Percentiles rank a stretch among this genome's conserved stretches.
Conservation (phyloP, 2,113 vertebrate species). For the Okapia johnstoni region DNA sequence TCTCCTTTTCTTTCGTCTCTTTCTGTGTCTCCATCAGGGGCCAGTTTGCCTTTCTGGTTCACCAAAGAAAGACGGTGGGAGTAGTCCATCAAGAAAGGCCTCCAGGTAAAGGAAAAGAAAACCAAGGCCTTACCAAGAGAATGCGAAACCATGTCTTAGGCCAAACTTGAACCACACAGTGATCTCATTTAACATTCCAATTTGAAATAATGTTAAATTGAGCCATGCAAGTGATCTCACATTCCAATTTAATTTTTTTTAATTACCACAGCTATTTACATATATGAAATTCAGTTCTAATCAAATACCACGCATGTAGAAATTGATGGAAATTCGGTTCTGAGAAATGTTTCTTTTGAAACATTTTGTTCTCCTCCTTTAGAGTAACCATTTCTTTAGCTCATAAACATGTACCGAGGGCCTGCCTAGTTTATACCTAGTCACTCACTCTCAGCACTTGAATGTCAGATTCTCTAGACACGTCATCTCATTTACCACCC, state of each 20-base stretch:
- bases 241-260: neutral
- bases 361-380: neutral
- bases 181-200: neutral
- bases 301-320: neutral
- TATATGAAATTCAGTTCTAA: neutral
- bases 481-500: neutral
- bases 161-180: neutral
- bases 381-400: neutral
- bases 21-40: neutral
- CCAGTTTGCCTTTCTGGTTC: neutral
- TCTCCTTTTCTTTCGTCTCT: neutral
- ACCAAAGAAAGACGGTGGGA: neutral
- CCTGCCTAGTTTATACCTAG: neutral
- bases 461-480: neutral
- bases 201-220: neutral
- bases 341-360: neutral
- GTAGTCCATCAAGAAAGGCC: neutral
- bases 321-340: neutral
- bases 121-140: neutral
- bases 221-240: neutral
- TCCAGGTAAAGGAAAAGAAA: neutral
- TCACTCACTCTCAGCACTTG: neutral
- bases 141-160: rapidly evolving
- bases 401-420: neutral
- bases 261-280: neutral